A percentile compares a stretch with the other conserved stretches of the same genome.
These are phyloP conservation scores for Congeria kusceri DNA, from an alignment of 2,888 invertebrate genomes.

Conservation along the genomic window DNA sequence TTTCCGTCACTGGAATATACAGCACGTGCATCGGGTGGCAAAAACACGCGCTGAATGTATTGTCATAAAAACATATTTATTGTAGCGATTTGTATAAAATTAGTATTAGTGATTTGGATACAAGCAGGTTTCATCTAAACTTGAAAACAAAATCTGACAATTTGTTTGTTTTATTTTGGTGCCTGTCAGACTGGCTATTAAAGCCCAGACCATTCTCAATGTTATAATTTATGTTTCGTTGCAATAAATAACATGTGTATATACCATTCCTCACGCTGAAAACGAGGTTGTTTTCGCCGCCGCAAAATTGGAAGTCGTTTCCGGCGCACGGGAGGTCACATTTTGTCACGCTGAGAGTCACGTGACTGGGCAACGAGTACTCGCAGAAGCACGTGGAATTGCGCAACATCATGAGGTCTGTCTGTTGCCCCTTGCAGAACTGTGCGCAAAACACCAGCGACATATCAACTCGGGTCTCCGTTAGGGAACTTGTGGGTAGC, in stretches of 20 bases:
- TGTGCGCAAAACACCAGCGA: constrained; percentile 47
- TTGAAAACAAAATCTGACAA: too few species aligned
- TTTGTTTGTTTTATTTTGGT: too few species aligned
- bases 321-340: constrained; percentile 43
- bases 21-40: background rate
- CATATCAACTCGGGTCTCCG: constrained; percentile 13
- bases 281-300: constrained; percentile 24
- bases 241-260: too few species aligned
- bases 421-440: constrained; percentile 46
- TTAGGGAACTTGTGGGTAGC: background rate
- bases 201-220: too few species aligned
- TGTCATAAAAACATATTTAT: too few species aligned
- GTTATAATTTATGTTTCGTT: too few species aligned
- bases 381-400: constrained; percentile 38
- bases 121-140: too few species aligned
- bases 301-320: constrained; percentile 51
- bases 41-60: background rate
- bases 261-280: constrained; percentile 28
- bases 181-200: too few species aligned
- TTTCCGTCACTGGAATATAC: constrained; percentile 28
- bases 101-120: too few species aligned
- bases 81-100: too few species aligned
- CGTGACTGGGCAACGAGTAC: constrained; percentile 5
- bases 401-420: constrained; percentile 23
- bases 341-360: background rate